A percentile compares a stretch with the other conserved stretches of the same genome.
Conservation (phyloP, 2,888 invertebrate genomes). For the Heteromurus nitidus region DNA sequence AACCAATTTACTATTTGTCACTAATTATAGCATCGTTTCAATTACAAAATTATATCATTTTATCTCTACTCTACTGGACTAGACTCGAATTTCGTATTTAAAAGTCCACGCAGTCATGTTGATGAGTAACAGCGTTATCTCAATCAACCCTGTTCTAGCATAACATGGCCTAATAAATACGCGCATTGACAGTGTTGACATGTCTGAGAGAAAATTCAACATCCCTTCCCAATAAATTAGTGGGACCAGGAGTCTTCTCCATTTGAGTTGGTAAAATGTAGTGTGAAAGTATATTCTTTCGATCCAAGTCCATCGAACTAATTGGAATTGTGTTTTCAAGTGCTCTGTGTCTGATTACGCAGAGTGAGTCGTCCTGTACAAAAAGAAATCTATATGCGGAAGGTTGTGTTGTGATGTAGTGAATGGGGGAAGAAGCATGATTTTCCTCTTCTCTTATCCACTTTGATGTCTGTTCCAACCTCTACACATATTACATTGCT, state of each 20-base stretch:
- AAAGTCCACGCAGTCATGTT: too few relatives aligned
- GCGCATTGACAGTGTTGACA: too few relatives aligned
- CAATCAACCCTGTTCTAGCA: too few relatives aligned
- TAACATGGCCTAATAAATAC: too few relatives aligned
- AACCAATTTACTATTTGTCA: too few relatives aligned
- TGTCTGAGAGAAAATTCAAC: not conserved
- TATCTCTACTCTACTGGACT: too few relatives aligned
- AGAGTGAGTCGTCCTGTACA: conserved; percentile 3
- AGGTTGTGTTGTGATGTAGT: too few relatives aligned
- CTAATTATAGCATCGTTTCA: too few relatives aligned
- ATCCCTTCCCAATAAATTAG: conserved; percentile 14
- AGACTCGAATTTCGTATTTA: too few relatives aligned
- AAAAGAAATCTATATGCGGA: not conserved
- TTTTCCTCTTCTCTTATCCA: not conserved
- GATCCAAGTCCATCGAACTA: conserved; percentile 39
- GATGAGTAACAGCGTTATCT: too few relatives aligned
- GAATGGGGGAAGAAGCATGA: not conserved
- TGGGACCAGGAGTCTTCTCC: not conserved
- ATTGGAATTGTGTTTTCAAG: conserved; percentile 50
- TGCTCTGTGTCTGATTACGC: conserved; percentile 12
- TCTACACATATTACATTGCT: not conserved
- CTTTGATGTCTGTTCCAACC: too few relatives aligned
- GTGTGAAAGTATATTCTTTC: conserved; percentile 28
- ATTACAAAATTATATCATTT: too few relatives aligned
- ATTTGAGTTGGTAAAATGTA: conserved; percentile 26